phyloP scores from a whole-genome alignment of 2,113 vertebrate species.

The Prionailurus bengalensis region DNA sequence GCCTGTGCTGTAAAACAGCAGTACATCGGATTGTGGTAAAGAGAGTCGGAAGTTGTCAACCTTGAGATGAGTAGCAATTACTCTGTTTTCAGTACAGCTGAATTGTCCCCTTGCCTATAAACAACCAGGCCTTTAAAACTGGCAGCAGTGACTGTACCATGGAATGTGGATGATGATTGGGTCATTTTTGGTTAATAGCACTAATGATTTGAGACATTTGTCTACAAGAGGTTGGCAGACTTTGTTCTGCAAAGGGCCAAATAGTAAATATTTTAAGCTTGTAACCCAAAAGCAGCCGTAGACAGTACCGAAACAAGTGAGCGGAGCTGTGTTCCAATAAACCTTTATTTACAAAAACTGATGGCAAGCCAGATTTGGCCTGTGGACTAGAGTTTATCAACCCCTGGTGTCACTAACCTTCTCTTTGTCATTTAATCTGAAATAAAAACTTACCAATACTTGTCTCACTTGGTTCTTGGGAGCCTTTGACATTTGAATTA shows the following conservation, averaged over 20 bases:
- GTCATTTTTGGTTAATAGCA: constrained; percentile 58
- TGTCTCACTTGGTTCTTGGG: background rate
- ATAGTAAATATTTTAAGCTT: constrained; percentile 49
- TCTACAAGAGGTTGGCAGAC: background rate
- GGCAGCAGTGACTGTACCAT: background rate
- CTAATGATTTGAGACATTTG: constrained; percentile 44
- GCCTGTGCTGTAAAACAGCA: background rate
- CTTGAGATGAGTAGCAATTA: background rate
- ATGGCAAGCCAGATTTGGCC: background rate
- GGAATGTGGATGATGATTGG: background rate
- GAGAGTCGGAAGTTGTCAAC: background rate
- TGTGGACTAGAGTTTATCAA: background rate
- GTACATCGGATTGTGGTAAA: background rate
- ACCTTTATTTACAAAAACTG: background rate
- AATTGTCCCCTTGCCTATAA: background rate
- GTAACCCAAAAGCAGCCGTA: background rate
- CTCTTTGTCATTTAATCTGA: constrained; percentile 29
- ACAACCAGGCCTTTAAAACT: constrained; percentile 27
- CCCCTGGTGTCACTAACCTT: background rate
- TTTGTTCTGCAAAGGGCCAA: background rate
- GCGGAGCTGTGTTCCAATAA: background rate
- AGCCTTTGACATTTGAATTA: background rate
- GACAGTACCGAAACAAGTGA: background rate
- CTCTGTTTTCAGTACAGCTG: background rate
- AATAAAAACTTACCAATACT: background rate